Conservation (phyloP, 2,797 vertebrate species). For the Clarias laeviceps region DNA sequence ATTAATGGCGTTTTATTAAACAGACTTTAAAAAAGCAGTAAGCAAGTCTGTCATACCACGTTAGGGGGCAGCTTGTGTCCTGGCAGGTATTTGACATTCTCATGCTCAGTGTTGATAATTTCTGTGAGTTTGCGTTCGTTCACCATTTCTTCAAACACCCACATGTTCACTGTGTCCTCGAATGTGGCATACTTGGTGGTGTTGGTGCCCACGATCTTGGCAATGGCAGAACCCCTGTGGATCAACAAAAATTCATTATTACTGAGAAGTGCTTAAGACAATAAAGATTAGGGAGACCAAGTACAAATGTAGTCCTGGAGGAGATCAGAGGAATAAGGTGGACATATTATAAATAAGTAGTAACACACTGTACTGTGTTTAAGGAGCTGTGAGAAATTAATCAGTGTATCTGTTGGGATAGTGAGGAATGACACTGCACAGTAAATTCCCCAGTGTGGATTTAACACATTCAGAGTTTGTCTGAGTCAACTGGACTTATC, state of each 20-base stretch:
- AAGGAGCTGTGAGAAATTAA: neutral
- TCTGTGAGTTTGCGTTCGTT: conserved; percentile 86
- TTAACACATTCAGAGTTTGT: no score
- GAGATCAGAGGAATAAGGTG: neutral
- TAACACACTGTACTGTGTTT: neutral
- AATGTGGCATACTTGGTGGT: conserved; percentile 80
- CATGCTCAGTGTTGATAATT: conserved; percentile 94
- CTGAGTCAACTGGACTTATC: no score
- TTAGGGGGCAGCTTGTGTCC: conserved; percentile 94
- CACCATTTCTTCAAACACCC: conserved; percentile 94
- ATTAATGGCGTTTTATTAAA: neutral
- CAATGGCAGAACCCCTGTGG: conserved; percentile 93
- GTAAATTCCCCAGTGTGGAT: neutral
- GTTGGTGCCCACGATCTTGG: conserved; percentile 91
- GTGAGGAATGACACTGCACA: neutral
- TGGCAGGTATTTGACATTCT: conserved; percentile 93
- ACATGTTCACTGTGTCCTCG: conserved; percentile 87
- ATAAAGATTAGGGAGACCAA: neutral
- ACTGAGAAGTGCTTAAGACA: neutral
- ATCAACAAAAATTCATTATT: conserved; percentile 23
- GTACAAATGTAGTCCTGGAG: no score
- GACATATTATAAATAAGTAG: neutral
- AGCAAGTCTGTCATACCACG: conserved; percentile 78
- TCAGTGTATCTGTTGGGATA: neutral
- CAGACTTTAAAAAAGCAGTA: neutral